phyloP scores from a whole-genome alignment of 2,888 invertebrate genomes.

The Hirtodrosophila histrioides region DNA sequence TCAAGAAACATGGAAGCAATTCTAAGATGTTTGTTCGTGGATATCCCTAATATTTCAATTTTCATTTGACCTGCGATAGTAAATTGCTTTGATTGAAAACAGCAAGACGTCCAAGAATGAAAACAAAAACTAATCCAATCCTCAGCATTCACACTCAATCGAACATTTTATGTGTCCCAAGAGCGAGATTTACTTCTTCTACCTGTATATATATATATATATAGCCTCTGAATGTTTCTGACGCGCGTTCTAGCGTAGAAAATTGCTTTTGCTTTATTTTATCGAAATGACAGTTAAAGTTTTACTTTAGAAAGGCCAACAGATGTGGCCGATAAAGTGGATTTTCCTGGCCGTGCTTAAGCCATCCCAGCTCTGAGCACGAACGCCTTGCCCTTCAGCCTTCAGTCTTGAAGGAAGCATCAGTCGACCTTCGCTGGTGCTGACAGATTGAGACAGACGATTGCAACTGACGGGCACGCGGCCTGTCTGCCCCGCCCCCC shows the following conservation, averaged over 20 bases:
- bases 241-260: conserved; percentile 27
- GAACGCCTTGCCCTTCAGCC: neutral
- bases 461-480: conserved; percentile 26
- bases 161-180: conserved; percentile 54
- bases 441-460: conserved; percentile 58
- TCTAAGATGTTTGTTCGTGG: too few relatives aligned
- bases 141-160: conserved; percentile 13
- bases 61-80: neutral
- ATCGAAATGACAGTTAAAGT: conserved; percentile 43
- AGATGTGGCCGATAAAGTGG: conserved; percentile 22
- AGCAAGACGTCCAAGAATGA: conserved; percentile 31
- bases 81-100: conserved; percentile 8
- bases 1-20: too few relatives aligned
- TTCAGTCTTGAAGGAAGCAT: neutral
- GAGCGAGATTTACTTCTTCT: conserved; percentile 49
- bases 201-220: conserved; percentile 33
- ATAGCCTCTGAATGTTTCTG: conserved; percentile 35
- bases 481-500: neutral
- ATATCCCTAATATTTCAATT: neutral
- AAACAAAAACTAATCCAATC: conserved; percentile 43
- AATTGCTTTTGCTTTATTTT: conserved; percentile 54
- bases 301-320: conserved; percentile 34
- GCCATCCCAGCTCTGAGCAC: conserved; percentile 3
- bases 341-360: neutral
- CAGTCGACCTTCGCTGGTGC: conserved; percentile 14